phyloP scores from a whole-genome alignment of 1,140 invertebrate species.

The Dermatophagoides farinae region DNA sequence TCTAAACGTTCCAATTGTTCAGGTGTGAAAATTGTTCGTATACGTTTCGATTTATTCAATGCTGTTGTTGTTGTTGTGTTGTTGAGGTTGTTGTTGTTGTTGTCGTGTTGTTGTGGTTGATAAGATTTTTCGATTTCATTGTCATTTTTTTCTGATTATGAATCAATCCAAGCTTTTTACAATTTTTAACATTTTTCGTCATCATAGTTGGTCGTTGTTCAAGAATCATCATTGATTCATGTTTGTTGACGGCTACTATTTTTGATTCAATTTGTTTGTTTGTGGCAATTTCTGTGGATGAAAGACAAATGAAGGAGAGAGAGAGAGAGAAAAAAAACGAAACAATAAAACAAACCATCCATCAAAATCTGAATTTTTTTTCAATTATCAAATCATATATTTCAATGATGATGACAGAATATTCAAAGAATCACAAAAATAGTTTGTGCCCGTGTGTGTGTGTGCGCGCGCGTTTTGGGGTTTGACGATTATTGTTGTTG shows the following conservation, averaged over 20 bases:
- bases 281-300: not conserved
- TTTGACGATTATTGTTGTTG: not conserved
- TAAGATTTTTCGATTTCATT: too few relatives aligned
- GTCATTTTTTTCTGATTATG: not conserved
- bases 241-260: not conserved
- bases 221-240: not conserved
- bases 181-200: not conserved
- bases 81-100: not conserved
- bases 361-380: too few relatives aligned
- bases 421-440: too few relatives aligned
- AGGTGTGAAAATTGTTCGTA: slow-evolving; percentile 79
- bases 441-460: too few relatives aligned
- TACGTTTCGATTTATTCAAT: slow-evolving; percentile 40
- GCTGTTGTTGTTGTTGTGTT: not conserved
- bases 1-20: slow-evolving; percentile 77
- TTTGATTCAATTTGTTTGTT: not conserved
- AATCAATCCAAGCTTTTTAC: not conserved
- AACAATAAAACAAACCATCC: not conserved
- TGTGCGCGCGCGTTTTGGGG: too few relatives aligned
- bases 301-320: not conserved
- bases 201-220: not conserved
- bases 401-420: not conserved
- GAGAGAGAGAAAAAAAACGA: not conserved
- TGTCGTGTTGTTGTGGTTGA: too few relatives aligned
- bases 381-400: not conserved